Evolutionary conservation across 2,888 invertebrate species (phyloP).

Genomic region (Flabesymbios commensalis): DNA sequence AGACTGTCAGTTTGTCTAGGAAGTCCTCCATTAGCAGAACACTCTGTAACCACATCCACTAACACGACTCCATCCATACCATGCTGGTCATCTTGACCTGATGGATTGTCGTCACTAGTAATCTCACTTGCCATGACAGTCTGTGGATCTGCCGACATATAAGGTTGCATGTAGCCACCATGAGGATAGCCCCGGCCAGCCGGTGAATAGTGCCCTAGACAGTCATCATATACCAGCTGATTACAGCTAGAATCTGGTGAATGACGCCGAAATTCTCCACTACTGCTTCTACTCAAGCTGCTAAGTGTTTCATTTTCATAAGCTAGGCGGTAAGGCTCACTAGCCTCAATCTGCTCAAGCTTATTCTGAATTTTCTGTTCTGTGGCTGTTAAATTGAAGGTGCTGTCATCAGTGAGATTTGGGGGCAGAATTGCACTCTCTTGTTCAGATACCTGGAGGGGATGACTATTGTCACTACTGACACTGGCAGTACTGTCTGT

Average conservation of each 20-base stretch:
- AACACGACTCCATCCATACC: too few relatives aligned
- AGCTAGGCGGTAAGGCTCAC: constrained; percentile 16
- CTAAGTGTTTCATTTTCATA: constrained; percentile 3
- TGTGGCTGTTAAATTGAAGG: neutral
- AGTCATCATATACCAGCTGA: constrained; percentile 46
- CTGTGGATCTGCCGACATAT: too few relatives aligned
- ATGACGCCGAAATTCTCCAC: constrained; percentile 36
- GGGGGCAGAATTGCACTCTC: too few relatives aligned
- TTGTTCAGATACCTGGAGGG: neutral
- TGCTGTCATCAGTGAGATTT: neutral
- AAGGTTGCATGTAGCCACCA: constrained; percentile 30
- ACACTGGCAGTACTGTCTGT: neutral
- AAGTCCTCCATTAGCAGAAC: too few relatives aligned
- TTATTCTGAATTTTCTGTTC: neutral
- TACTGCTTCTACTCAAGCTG: neutral
- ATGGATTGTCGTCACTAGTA: too few relatives aligned
- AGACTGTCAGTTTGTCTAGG: too few relatives aligned
- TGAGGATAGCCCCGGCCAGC: constrained; percentile 52
- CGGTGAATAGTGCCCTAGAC: constrained; percentile 46
- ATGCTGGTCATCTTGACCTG: too few relatives aligned
- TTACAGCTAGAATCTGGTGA: constrained; percentile 44
- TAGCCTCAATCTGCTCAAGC: neutral
- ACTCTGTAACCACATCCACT: too few relatives aligned
- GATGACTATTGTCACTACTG: neutral
- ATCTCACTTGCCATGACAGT: too few relatives aligned